A percentile compares a stretch with the other conserved stretches of the same genome.
These are phyloP conservation scores for Paedocypris micromegethes DNA, from an alignment of 2,797 vertebrate genomes.

Conservation along the genomic window DNA sequence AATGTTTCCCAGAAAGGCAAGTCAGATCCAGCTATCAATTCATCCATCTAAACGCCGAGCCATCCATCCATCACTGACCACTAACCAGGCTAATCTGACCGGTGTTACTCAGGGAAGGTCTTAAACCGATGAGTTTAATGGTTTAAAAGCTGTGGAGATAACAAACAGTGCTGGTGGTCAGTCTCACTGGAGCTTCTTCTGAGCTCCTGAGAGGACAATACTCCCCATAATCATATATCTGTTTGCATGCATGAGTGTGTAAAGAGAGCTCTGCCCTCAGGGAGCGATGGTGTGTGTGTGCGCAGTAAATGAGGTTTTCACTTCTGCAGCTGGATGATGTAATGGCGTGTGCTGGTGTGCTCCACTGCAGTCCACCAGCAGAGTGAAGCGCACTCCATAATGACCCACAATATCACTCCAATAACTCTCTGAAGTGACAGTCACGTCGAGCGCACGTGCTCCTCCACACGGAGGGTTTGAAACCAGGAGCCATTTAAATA, in stretches of 20 bases:
- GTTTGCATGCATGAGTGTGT: constrained; percentile 5
- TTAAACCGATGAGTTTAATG: not conserved
- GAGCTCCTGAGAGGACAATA: not conserved
- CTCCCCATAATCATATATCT: not conserved
- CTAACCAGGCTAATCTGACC: not conserved
- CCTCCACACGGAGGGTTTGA: not conserved
- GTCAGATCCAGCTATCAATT: no score
- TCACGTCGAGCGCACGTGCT: not conserved
- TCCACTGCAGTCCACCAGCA: not conserved
- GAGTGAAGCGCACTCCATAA: constrained; percentile 8
- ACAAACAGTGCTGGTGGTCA: not conserved
- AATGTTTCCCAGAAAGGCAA: no score
- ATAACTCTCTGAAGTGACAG: not conserved
- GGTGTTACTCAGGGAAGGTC: not conserved
- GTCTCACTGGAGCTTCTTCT: not conserved
- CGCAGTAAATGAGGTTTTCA: constrained; percentile 12
- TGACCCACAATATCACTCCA: not conserved
- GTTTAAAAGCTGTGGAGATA: not conserved
- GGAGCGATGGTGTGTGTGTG: not conserved
- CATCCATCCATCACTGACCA: no score
- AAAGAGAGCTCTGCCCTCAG: not conserved
- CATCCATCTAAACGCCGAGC: no score
- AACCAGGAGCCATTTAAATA: no score
- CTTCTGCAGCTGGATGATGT: constrained; percentile 33
- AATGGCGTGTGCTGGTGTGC: constrained; percentile 1